Conservation (phyloP, 30 jellyfish, hydroid and myxozoan species). For the Pseudorhiza aurosa region DNA sequence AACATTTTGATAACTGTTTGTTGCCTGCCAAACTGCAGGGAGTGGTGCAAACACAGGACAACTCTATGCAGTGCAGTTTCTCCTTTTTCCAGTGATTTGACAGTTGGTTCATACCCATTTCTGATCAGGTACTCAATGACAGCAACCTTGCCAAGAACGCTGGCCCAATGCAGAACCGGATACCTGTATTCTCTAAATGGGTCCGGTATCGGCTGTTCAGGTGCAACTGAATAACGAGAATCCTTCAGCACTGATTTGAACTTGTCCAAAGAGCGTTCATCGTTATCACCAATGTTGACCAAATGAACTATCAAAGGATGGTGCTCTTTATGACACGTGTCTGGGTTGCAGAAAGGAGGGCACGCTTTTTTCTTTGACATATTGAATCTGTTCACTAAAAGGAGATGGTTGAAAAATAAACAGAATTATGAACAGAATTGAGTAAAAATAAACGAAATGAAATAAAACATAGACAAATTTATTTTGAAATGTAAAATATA, state of each 20-base stretch:
- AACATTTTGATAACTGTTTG: background rate
- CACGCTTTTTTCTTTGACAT: conserved; percentile 52
- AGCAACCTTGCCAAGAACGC: conserved; percentile 71
- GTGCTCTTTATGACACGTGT: conserved; percentile 44
- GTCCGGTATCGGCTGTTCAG: conserved; percentile 68
- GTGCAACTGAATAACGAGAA: conserved; percentile 8
- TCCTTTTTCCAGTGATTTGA: conserved; percentile 44
- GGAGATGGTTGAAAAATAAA: too few relatives aligned
- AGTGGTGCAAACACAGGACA: conserved; percentile 39
- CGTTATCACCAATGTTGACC: conserved; percentile 37
- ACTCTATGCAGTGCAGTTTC: conserved; percentile 79
- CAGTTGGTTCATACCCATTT: conserved; percentile 41
- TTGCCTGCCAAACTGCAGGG: background rate
- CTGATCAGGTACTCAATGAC: conserved; percentile 56
- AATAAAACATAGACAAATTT: too few relatives aligned
- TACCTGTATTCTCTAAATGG: conserved; percentile 52
- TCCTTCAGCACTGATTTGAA: conserved; percentile 34
- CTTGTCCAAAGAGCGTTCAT: conserved; percentile 13
- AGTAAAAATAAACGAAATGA: too few relatives aligned
- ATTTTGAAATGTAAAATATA: too few relatives aligned
- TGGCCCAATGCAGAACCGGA: conserved; percentile 92
- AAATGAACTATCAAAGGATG: conserved; percentile 48
- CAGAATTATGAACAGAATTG: too few relatives aligned
- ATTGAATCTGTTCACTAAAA: too few relatives aligned
- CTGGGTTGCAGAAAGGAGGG: conserved; percentile 76